Conservation (phyloP, 1,140 invertebrate genomes). For the Achroia grisella region DNA sequence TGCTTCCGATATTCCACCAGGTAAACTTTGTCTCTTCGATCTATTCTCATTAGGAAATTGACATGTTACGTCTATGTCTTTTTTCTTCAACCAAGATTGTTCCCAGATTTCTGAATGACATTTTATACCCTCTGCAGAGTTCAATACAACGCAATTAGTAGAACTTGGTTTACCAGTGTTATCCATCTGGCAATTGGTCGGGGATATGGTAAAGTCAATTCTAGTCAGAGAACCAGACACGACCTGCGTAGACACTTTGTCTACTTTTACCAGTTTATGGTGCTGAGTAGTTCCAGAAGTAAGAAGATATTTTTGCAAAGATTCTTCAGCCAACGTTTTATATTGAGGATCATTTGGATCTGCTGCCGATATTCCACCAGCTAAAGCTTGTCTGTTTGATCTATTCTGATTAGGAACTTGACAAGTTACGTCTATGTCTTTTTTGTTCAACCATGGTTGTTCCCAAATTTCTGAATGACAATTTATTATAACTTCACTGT, state of each 20-base stretch:
- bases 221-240: constrained; percentile 11
- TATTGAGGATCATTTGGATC: constrained; percentile 6
- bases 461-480: constrained; percentile 75
- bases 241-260: constrained; percentile 8
- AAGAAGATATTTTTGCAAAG: constrained; percentile 8
- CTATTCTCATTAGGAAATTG: neutral
- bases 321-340: constrained; percentile 9
- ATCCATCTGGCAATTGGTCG: neutral
- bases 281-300: neutral
- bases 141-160: neutral
- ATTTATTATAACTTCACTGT: constrained; percentile 10
- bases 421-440: constrained; percentile 12
- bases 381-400: constrained; percentile 1
- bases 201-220: constrained; percentile 10
- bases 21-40: constrained; percentile 3
- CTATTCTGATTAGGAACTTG: neutral
- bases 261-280: constrained; percentile 4
- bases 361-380: constrained; percentile 4
- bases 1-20: constrained; percentile 7
- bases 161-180: neutral
- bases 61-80: constrained; percentile 12
- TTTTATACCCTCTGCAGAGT: constrained; percentile 14
- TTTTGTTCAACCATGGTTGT: constrained; percentile 65
- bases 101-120: constrained; percentile 74
- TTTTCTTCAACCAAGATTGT: constrained; percentile 63